Evolutionary conservation across 2,797 vertebrate species (phyloP), one percentile per base, ranked within the genome.

Genomic region (Kryptopterus vitreolus): DNA sequence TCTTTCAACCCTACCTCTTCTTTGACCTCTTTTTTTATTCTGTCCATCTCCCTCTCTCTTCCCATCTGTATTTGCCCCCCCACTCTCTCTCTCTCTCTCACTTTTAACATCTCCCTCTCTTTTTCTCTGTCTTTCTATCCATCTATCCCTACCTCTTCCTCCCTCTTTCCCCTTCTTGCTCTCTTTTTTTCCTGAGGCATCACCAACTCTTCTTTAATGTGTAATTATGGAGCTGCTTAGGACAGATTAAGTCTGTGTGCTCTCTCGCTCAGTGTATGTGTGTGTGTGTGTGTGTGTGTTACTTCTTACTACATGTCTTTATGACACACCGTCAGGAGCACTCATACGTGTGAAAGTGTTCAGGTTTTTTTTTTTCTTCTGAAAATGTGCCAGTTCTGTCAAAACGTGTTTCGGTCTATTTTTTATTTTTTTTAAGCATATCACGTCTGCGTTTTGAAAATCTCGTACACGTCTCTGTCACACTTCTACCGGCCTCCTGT

Each of bases 211-310:
- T 74, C 68, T 74, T 70, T 76, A 80, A 79, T 84, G 62, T 72
- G 69, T 89, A 87, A 87, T 88, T 88, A 84, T 50, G 18, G 69
- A 35, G 53, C 61, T 84, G 78, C 77, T 76, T 83, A 77, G 16
- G 65, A 77, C 43, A 70, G 52, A 83, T 85, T 76, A 85, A 81
- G 83, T 74, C 82, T 58, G 82, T 85, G 15, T 55, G 53, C 35
- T 38, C 7, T 38, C 7, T 68, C 35, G 3, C 7, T 38, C 7
- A 59, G 48, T 15, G 43, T 58, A 26, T 78, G 73, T 66, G 59
- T 69, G 11, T 84, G 26, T 69, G 69, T 29, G 43, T 20, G 3
- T 55, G 8, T 35, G 15, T 15, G 31, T 68, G 62, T 48, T 68
- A 8, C 26, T 69, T 70, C 68, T 50, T 52, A 29, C 46, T 50